Evolutionary conservation across 2,888 invertebrate genomes (phyloP).

Genomic region (Choristoneura rosaceana): DNA sequence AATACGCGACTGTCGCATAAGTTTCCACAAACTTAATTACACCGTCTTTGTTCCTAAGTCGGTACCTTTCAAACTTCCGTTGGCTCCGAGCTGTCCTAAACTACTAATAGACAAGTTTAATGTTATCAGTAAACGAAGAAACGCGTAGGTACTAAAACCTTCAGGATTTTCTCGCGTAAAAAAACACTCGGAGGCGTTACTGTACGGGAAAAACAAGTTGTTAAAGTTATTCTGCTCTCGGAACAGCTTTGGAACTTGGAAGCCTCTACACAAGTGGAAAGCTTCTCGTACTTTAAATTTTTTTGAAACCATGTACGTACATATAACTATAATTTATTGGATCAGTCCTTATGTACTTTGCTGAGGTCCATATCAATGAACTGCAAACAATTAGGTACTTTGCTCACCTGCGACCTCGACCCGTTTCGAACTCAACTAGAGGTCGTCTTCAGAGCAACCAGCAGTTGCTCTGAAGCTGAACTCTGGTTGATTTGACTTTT

Average conservation of each 20-base stretch:
- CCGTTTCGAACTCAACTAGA: too few species aligned
- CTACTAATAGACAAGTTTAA: conserved; percentile 3
- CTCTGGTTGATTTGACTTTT: too few species aligned
- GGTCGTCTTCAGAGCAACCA: too few species aligned
- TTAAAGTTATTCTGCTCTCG: neutral
- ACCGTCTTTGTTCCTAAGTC: neutral
- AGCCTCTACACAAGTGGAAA: neutral
- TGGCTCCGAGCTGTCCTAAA: neutral
- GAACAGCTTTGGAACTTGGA: neutral
- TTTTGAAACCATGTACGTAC: too few species aligned
- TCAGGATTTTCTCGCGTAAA: neutral
- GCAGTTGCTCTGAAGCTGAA: too few species aligned
- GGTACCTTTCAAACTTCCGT: conserved; percentile 10
- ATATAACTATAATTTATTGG: too few species aligned
- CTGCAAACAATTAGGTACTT: too few species aligned
- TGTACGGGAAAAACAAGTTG: neutral
- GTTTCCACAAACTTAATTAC: conserved; percentile 24
- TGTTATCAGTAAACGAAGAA: neutral
- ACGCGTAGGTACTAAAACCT: neutral
- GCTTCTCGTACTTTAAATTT: too few species aligned
- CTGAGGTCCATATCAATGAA: too few species aligned
- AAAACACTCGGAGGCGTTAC: neutral
- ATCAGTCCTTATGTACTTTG: too few species aligned
- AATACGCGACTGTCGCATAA: neutral
- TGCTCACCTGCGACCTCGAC: too few species aligned